Evolutionary conservation across 2,797 vertebrate genomes (phyloP), one percentile per base, ranked within the genome.

Genomic region (Hoplostethus atlanticus): DNA sequence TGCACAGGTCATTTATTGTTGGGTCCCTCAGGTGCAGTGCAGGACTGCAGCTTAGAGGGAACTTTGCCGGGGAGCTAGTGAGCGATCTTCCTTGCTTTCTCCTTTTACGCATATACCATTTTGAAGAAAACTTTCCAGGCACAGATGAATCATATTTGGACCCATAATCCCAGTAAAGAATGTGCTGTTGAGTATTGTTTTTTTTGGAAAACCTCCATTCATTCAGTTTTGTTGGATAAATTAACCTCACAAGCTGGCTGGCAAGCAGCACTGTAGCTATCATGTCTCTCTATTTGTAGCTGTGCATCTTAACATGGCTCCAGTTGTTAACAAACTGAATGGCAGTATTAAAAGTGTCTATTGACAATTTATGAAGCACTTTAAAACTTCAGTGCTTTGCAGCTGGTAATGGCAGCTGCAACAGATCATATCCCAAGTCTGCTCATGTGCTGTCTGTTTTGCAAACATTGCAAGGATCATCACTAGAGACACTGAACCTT

Each of bases 71-170:
- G 6, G 34, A 34, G 34, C 34, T 34, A 34, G 4, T 34, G 4
- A 34, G 34, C 34, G 6, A 6, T 34, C 34, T 34, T 4, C 34
- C 34, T 34, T 34, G 34, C 34, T 34, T 34, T 34, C 34, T 34
- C 34, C 34, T 77, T 16, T 47, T 3, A 47, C 12, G 12, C 12
- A 47, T 13, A 21, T 34, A 34, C 6, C 12, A 47, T 13, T 47
- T 16, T 47, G 44, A 13, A 47, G 44, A 47, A 64, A 79, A 56
- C 6, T 61, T 13, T 4, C 64, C 3, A 16, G 44, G 44, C 44
- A 47, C 4, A 61, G 40, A 34, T 74, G 53, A 73, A 83, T 83
- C 58, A n/a, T 62, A 76, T 73, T 34, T 64, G 67, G 51, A 34
- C 38, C 30, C 65, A 34, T 56, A 65, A 71, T 82, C 42, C 62